Percentiles rank a stretch among this genome's conserved stretches.
Evolutionary conservation across 2,113 vertebrate species (phyloP).

Genomic region (Atrichornis clamosus): DNA sequence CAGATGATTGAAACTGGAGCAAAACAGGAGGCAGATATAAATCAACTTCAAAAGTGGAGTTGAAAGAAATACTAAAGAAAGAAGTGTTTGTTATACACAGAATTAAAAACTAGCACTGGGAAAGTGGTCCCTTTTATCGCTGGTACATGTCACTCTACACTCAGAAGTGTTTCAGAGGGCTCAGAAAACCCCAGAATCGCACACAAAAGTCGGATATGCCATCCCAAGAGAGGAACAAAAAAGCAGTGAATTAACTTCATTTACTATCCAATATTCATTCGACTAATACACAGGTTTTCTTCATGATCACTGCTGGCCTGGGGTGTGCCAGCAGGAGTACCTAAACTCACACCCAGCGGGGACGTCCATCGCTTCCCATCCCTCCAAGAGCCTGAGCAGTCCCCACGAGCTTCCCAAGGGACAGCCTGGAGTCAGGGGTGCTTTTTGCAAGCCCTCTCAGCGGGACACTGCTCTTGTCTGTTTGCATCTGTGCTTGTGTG

Average conservation of each 20-base stretch:
- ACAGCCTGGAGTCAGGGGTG: neutral
- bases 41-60: constrained; percentile 28
- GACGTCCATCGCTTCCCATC: neutral
- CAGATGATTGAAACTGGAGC: constrained; percentile 34
- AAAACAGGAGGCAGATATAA: constrained; percentile 43
- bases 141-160: neutral
- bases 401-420: neutral
- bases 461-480: rapidly evolving
- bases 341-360: neutral
- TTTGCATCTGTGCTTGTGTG: neutral
- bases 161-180: neutral
- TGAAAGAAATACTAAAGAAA: constrained; percentile 43
- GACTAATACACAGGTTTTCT: neutral
- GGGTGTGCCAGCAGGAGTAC: no score
- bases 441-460: neutral
- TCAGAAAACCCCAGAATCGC: rapidly evolving
- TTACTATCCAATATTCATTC: neutral
- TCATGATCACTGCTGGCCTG: rapidly evolving
- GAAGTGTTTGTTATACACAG: neutral
- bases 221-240: neutral
- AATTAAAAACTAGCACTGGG: neutral
- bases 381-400: rapidly evolving
- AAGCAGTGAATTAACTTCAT: neutral
- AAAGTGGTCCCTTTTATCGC: neutral
- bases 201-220: neutral